phyloP scores from a whole-genome alignment of 2,888 invertebrate genomes.

The Sminthurides aquaticus region DNA sequence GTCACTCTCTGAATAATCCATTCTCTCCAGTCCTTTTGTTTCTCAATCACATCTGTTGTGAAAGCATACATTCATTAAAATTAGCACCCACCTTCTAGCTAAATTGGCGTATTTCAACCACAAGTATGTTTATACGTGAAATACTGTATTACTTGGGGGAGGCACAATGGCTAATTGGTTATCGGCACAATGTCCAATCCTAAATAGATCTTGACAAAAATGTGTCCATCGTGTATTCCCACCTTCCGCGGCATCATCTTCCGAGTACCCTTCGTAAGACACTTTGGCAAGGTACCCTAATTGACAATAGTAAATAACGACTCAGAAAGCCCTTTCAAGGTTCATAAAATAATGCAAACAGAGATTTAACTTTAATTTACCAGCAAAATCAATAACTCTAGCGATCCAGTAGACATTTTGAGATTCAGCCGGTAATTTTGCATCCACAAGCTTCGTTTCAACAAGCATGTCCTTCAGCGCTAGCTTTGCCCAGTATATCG shows the following conservation, averaged over 20 bases:
- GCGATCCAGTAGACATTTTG: slow-evolving; percentile 30
- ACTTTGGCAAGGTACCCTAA: slow-evolving; percentile 29
- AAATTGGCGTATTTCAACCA: too few species aligned
- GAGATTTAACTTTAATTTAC: slow-evolving; percentile 13
- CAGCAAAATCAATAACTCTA: slow-evolving; percentile 24
- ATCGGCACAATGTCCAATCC: slow-evolving; percentile 21
- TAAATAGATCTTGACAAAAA: slow-evolving; percentile 13
- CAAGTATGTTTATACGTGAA: too few species aligned
- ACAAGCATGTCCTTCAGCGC: slow-evolving; percentile 26
- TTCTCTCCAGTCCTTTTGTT: slow-evolving; percentile 18
- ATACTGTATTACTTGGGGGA: slow-evolving; percentile 9
- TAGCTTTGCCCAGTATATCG: slow-evolving; percentile 25
- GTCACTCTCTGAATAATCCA: slow-evolving; percentile 20
- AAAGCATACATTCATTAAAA: too few species aligned
- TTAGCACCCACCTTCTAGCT: too few species aligned
- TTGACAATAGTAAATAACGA: not conserved
- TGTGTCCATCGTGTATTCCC: slow-evolving; percentile 7
- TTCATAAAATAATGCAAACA: not conserved
- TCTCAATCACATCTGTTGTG: slow-evolving; percentile 9
- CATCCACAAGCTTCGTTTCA: slow-evolving; percentile 18
- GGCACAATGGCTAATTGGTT: slow-evolving; percentile 16
- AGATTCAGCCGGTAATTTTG: not conserved
- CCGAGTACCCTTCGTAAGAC: slow-evolving; percentile 21
- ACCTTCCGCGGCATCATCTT: not conserved
- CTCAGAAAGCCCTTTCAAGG: not conserved